Evolutionary conservation across 2,888 invertebrate genomes (phyloP).

Genomic region (Tipula lateralis): DNA sequence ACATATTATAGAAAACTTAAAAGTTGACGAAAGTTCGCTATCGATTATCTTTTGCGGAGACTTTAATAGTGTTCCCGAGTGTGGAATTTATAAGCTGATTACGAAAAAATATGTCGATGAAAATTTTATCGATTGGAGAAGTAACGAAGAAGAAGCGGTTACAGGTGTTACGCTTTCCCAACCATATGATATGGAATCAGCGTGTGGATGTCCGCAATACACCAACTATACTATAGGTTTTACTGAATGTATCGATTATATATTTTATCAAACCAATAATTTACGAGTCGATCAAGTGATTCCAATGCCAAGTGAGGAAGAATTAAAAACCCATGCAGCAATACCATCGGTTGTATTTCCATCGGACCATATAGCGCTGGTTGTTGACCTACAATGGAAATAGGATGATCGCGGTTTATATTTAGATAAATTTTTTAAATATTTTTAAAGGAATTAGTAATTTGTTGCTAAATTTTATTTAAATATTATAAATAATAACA

Average conservation of each 20-base stretch:
- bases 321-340: constrained; percentile 67
- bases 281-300: constrained; percentile 65
- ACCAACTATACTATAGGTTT: constrained; percentile 82
- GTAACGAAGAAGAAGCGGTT: constrained; percentile 65
- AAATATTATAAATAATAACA: too few species aligned
- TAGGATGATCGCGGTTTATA: not conserved
- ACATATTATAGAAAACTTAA: constrained; percentile 48
- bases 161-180: constrained; percentile 60
- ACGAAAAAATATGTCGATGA: constrained; percentile 62
- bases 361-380: constrained; percentile 87
- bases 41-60: constrained; percentile 83
- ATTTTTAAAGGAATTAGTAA: not conserved
- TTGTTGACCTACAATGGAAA: constrained; percentile 68
- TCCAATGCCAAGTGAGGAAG: constrained; percentile 74
- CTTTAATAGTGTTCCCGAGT: constrained; percentile 83
- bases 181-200: constrained; percentile 62
- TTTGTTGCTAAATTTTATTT: not conserved
- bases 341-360: constrained; percentile 87
- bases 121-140: constrained; percentile 72
- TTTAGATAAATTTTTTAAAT: not conserved
- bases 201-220: constrained; percentile 75
- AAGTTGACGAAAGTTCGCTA: constrained; percentile 48
- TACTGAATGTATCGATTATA: constrained; percentile 86
- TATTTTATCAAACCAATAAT: constrained; percentile 68
- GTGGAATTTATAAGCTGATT: constrained; percentile 74